Conservation (phyloP, 2,888 invertebrate genomes). For the Protonemura montana region DNA sequence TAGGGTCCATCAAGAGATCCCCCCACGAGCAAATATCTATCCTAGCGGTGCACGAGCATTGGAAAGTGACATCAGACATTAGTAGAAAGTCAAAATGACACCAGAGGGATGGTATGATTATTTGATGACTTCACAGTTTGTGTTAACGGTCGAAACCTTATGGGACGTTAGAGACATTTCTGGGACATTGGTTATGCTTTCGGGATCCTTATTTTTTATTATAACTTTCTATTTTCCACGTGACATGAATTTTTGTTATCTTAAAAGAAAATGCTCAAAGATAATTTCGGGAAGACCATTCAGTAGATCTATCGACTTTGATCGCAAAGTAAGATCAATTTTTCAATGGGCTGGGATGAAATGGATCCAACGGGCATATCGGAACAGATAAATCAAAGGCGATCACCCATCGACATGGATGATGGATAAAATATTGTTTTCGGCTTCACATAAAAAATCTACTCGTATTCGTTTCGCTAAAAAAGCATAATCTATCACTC, state of each 20-base stretch:
- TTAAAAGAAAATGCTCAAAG: not conserved
- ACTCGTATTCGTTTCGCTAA: slow-evolving; percentile 4
- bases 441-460: not conserved
- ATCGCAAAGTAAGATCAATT: not conserved
- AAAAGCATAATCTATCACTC: slow-evolving; percentile 12
- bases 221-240: slow-evolving; percentile 26
- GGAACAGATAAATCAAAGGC: not conserved
- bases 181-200: slow-evolving; percentile 32
- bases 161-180: slow-evolving; percentile 41
- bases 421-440: slow-evolving; percentile 7
- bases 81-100: slow-evolving; percentile 38
- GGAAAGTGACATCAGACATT: slow-evolving; percentile 8
- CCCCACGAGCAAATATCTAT: not conserved
- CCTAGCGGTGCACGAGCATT: not conserved
- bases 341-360: slow-evolving; percentile 12
- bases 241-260: slow-evolving; percentile 34
- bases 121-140: slow-evolving; percentile 38
- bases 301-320: not conserved
- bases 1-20: not conserved
- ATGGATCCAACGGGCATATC: slow-evolving; percentile 12
- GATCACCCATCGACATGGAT: not conserved
- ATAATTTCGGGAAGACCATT: not conserved
- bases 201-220: slow-evolving; percentile 33
- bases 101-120: slow-evolving; percentile 39
- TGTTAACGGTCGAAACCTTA: slow-evolving; percentile 38